phyloP scores from a whole-genome alignment of 2,888 invertebrate species.

The Autographa pulchrina region DNA sequence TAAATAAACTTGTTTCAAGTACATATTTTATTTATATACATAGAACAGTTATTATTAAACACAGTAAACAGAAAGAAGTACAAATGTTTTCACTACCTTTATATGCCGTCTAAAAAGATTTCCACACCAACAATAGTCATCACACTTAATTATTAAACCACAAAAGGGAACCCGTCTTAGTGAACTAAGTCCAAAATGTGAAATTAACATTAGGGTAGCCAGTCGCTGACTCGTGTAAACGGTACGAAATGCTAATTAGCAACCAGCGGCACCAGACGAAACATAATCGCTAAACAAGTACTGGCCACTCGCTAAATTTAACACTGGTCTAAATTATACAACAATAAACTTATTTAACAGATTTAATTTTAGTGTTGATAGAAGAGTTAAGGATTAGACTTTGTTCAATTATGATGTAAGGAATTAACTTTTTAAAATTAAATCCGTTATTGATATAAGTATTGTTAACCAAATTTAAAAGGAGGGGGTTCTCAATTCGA shows the following conservation, averaged over 20 bases:
- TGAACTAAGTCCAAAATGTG: not conserved
- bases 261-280: slow-evolving; percentile 21
- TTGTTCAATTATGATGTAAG: no score
- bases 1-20: no score
- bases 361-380: not conserved
- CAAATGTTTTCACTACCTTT: no score
- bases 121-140: not conserved
- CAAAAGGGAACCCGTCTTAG: not conserved
- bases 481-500: no score
- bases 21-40: no score
- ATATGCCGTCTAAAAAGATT: not conserved
- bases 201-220: not conserved
- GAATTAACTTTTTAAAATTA: no score
- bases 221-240: slow-evolving; percentile 19
- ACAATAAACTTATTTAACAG: not conserved
- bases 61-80: not conserved
- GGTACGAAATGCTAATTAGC: slow-evolving; percentile 14
- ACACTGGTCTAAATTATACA: not conserved
- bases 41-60: not conserved
- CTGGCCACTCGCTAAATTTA: not conserved
- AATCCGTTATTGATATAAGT: no score
- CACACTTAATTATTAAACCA: not conserved
- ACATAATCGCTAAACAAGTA: slow-evolving; percentile 36
- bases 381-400: no score
- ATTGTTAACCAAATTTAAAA: no score